phyloP scores from a whole-genome alignment of 2,113 vertebrate genomes.

The Origma solitaria region DNA sequence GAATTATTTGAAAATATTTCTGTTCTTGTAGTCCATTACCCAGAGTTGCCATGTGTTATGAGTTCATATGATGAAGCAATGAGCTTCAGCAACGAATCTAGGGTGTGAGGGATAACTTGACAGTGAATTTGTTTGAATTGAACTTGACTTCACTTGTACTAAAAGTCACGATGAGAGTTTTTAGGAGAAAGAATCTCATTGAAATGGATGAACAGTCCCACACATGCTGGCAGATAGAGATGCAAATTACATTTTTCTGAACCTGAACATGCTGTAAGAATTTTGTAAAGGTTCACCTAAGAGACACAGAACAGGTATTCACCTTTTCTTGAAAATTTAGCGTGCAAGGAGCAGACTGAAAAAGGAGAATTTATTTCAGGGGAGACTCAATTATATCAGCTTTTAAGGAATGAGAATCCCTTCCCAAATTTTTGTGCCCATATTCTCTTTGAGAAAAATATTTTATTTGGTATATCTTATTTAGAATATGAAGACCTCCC shows the following conservation, averaged over 20 bases:
- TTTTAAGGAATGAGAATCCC: neutral
- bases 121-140: neutral
- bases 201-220: neutral
- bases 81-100: neutral
- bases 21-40: neutral
- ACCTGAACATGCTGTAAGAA: neutral
- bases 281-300: neutral
- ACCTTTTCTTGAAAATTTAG: neutral
- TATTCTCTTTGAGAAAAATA: neutral
- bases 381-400: neutral
- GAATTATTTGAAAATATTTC: neutral
- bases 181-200: neutral
- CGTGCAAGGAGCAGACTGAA: neutral
- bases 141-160: neutral
- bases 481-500: neutral
- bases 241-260: neutral
- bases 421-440: neutral
- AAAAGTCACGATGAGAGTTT: neutral
- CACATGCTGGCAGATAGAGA: neutral
- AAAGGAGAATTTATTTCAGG: neutral
- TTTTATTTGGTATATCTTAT: neutral
- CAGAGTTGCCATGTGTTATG: neutral
- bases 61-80: neutral
- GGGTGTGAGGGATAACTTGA: neutral
- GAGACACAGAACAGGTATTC: accelerated